Percentiles rank a stretch among this genome's conserved stretches.
Evolutionary conservation across 2,888 invertebrate genomes (phyloP).

Genomic region (Icerya purchasi): DNA sequence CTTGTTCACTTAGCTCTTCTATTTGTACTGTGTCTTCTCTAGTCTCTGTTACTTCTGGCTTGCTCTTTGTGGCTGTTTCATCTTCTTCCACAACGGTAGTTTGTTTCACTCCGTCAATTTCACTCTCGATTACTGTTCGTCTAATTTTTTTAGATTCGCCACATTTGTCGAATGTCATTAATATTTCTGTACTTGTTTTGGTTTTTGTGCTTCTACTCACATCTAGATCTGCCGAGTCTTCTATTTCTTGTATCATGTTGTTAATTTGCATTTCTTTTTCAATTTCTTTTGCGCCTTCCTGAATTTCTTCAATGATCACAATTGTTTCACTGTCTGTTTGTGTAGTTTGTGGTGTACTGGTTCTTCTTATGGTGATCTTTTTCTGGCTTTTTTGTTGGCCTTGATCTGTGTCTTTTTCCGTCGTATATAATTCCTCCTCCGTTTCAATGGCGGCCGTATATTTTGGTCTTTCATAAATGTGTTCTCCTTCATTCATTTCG

Average conservation of each 20-base stretch:
- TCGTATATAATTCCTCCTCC: neutral
- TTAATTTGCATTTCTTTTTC: neutral
- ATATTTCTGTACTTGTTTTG: neutral
- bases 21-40: constrained; percentile 24
- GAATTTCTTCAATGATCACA: constrained; percentile 22
- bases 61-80: constrained; percentile 31
- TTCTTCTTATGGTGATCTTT: constrained; percentile 2
- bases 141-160: neutral
- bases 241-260: no score
- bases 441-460: neutral
- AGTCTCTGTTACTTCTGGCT: constrained; percentile 45
- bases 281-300: neutral
- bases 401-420: neutral
- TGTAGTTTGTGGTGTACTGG: constrained; percentile 12
- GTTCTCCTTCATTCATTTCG: constrained; percentile 23
- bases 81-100: constrained; percentile 11
- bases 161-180: neutral
- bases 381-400: neutral
- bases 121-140: neutral
- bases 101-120: neutral
- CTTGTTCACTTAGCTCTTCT: constrained; percentile 6
- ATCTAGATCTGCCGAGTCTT: neutral
- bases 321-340: constrained; percentile 18
- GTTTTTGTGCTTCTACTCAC: no score
- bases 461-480: constrained; percentile 16